Base-by-base conservation (phyloP, 2,113 vertebrate species). In the Lepisosteus osseus region DNA sequence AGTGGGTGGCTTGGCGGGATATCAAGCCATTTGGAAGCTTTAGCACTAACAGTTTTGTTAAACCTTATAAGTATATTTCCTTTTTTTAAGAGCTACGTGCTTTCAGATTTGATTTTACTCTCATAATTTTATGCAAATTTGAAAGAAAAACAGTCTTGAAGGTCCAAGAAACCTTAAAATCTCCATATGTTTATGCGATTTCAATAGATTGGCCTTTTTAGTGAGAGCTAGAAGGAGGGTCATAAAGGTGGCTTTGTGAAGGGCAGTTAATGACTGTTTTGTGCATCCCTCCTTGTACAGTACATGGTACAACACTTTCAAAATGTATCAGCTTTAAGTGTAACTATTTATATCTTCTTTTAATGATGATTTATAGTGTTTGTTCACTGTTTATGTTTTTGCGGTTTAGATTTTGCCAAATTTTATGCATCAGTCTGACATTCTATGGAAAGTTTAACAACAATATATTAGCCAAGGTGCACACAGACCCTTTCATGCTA, bases 401-500 rank as follows among this genome's bases (percentile, higher is more conserved):
- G 82, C 82, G 86, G 84, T 85, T 84, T 67, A 54, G 17, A 14
- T 61, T 67, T 65, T 67, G 71, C 63, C 71, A 72, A 74, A 76
- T 75, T 55, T 78, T 78, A 79, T 56, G 69, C 63, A 65, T 64
- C 3, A 66, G 76, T 70, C 82, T 85, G 71, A 84, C 87, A 82
- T 74, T 67, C 73, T 78, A 84, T 87, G 87, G 86, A 89, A 90
- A 86, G 84, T 89, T 85, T 77, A 82, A 85, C 80, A 86, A 90
- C 73, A 78, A 88, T 88, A 78, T 80, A 85, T 77, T 80, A 85
- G 79, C 82, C 79, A 77, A 88, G 79, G 83, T 86, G 85, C 86
- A 91, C 88, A 90, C 86, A 84, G 85, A 88, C 82, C 88, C 87
- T 90, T 93, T 94, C 90, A 90, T 90, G 89, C 84, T 91, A 85